Evolutionary conservation across 2,888 invertebrate species (phyloP).

Genomic region (Nyleta sp.): DNA sequence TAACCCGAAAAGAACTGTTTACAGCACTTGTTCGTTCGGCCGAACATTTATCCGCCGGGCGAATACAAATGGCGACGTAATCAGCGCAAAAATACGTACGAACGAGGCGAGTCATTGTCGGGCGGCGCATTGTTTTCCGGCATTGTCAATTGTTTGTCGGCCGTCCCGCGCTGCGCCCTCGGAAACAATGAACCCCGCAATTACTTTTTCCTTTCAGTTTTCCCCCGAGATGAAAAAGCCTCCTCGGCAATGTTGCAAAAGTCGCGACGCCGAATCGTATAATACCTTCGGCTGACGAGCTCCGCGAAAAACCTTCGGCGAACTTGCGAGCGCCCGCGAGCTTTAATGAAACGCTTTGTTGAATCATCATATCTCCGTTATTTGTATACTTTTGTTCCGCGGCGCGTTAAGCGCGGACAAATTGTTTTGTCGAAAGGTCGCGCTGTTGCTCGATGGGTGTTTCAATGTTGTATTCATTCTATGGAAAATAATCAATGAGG

Average conservation of each 20-base stretch:
- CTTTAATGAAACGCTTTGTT: conserved; percentile 52
- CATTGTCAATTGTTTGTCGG: conserved; percentile 77
- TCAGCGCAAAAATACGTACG: conserved; percentile 74
- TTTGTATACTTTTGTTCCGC: conserved; percentile 18
- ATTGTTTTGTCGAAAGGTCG: conserved; percentile 25
- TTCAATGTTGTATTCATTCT: too few species aligned
- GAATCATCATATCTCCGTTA: conserved; percentile 23
- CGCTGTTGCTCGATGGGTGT: neutral
- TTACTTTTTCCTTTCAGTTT: conserved; percentile 70
- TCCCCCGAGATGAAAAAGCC: conserved; percentile 51
- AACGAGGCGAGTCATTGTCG: conserved; percentile 73
- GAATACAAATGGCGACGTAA: conserved; percentile 70
- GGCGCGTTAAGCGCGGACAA: conserved; percentile 19
- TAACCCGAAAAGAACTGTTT: neutral
- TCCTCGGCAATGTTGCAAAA: conserved; percentile 44
- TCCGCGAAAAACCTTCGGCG: conserved; percentile 16
- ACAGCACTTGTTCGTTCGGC: conserved; percentile 34
- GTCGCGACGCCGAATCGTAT: conserved; percentile 41
- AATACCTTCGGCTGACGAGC: conserved; percentile 33
- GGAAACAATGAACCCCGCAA: conserved; percentile 75
- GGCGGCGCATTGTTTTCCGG: conserved; percentile 75
- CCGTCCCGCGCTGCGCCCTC: conserved; percentile 64
- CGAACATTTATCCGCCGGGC: conserved; percentile 58
- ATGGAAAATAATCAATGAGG: too few species aligned
- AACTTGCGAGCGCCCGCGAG: conserved; percentile 6